Base-by-base conservation (phyloP, 2,888 invertebrate species). In the Catocala fraxini region DNA sequence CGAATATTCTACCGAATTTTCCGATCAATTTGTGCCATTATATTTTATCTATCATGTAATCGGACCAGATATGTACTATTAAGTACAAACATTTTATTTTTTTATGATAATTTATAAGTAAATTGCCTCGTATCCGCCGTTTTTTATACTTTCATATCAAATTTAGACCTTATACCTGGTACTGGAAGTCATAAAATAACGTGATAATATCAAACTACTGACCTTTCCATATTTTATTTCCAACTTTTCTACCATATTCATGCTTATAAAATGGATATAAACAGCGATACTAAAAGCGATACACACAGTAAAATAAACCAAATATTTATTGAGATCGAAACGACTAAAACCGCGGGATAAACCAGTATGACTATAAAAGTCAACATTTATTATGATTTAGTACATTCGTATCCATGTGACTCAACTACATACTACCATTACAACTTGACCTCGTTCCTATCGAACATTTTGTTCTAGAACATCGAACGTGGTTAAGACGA, bases 331-430 rank as follows among this genome's bases (percentile, higher is more conserved):
- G 69, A 71, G 71, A 75, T 75, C 59, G 63, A 63, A 73, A 70
- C 73, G 72, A 64, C 49, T 62, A 49, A 67, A 69, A 53, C 72
- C 70, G 58, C 65, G 52, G 70, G 68, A 71, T 70, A 66, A 76
- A 63, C 63, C 65, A 68, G 68, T 65, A 70, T 64, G 58, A 79
- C 73, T 79, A 84, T 85, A 83, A 83, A 85, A 83, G 82, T 84
- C 79, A 68, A 75, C 59, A 72, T 71, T 80, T 83, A 83, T 83
- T 80, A 83, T 83, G 82, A 85, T 83, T 80, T 83, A 82, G 74
- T 70, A 68, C 69, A 65, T 71, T 75, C 73, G 70, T 77, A 75
- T 75, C 72, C 76, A 75, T 81, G 70, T 73, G 73, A 73, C 79
- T 76, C 63, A 54, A 57, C 49, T 70, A 62, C 48, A 60, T 48